phyloP scores from a whole-genome alignment of 2,113 vertebrate genomes.

The Ameiurus melas region DNA sequence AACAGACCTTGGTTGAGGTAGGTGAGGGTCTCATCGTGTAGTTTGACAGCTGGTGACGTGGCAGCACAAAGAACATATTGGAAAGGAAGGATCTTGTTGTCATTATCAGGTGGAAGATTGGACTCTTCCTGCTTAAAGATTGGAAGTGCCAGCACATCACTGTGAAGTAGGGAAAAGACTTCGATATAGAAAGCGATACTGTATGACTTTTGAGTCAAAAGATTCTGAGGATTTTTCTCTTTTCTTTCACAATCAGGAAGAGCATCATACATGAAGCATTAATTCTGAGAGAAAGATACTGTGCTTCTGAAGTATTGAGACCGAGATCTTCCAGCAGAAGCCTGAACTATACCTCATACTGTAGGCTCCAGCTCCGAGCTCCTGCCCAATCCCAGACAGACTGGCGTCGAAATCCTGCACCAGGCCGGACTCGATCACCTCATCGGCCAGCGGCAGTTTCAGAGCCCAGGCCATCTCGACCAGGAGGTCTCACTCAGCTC shows the following conservation, averaged over 20 bases:
- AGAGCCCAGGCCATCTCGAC: constrained; percentile 90
- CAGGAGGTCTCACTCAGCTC: constrained; percentile 38
- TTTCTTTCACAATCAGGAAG: neutral
- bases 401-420: constrained; percentile 97
- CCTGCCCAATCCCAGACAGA: constrained; percentile 95
- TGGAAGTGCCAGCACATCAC: constrained; percentile 94
- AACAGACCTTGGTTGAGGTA: constrained; percentile 97
- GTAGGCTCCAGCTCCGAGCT: constrained; percentile 94
- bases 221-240: neutral
- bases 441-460: constrained; percentile 93
- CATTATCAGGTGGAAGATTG: constrained; percentile 84
- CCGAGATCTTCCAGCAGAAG: neutral
- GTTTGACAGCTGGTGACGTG: constrained; percentile 94
- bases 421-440: constrained; percentile 96
- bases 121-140: constrained; percentile 99
- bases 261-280: neutral
- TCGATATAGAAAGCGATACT: neutral
- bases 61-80: constrained; percentile 97
- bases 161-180: constrained; percentile 51
- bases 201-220: neutral
- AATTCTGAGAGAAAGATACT: neutral
- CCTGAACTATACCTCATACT: constrained; percentile 90
- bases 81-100: constrained; percentile 94
- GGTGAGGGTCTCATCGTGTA: constrained; percentile 96
- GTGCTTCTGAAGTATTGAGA: neutral